phyloP scores from a whole-genome alignment of 2,113 vertebrate genomes.

The Caracal caracal region DNA sequence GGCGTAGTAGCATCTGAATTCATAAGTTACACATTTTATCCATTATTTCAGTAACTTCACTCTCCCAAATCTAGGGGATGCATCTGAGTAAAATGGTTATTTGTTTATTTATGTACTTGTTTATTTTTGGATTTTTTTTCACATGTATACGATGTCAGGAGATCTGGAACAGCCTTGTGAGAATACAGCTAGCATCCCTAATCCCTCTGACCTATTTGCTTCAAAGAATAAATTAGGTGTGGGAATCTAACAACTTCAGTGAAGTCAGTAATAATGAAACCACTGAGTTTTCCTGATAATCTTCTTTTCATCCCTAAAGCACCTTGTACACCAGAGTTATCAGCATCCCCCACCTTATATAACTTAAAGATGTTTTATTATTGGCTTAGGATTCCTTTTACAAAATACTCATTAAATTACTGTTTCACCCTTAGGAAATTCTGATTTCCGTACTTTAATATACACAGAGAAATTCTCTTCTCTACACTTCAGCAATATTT shows the following conservation, averaged over 20 bases:
- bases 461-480: not conserved
- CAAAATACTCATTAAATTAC: constrained; percentile 30
- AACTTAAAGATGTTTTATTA: constrained; percentile 41
- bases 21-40: not conserved
- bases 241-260: constrained; percentile 10
- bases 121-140: not conserved
- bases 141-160: not conserved
- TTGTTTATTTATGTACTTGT: not conserved
- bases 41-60: not conserved
- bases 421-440: constrained; percentile 15
- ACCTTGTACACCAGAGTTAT: not conserved
- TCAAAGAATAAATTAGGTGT: constrained; percentile 46
- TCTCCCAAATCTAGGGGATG: not conserved
- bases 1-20: not conserved
- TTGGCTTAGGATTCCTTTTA: constrained; percentile 34
- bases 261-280: constrained; percentile 1
- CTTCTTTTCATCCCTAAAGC: constrained; percentile 29
- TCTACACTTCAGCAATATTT: not conserved
- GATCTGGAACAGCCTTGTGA: not conserved
- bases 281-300: constrained; percentile 36
- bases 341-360: not conserved
- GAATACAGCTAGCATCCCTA: not conserved
- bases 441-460: constrained; percentile 1
- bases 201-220: constrained; percentile 33
- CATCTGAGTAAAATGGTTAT: not conserved